Conservation (phyloP, 1,140 invertebrate genomes). For the Condylostylus longicornis region DNA sequence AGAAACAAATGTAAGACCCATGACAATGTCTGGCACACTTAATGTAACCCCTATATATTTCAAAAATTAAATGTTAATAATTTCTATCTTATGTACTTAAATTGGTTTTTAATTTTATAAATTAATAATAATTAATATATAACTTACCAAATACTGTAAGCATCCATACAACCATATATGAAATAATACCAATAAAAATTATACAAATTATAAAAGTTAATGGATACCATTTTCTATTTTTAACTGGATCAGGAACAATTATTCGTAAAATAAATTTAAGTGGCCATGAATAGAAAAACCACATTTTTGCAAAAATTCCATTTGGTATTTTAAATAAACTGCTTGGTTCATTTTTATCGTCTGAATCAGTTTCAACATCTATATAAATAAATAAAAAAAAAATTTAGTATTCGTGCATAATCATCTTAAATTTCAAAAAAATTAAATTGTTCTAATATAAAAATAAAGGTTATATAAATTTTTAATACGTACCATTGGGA, state of each 20-base stretch:
- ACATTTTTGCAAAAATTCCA: slow-evolving; percentile 32
- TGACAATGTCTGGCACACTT: slow-evolving; percentile 66
- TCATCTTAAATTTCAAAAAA: too few species aligned
- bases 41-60: slow-evolving; percentile 57
- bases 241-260: slow-evolving; percentile 62
- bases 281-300: slow-evolving; percentile 59
- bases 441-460: too few species aligned
- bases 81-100: slow-evolving; percentile 1
- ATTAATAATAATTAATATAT: too few species aligned
- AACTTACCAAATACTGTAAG: slow-evolving; percentile 76
- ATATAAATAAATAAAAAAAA: not conserved
- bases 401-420: too few species aligned
- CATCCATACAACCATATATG: slow-evolving; percentile 85
- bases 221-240: slow-evolving; percentile 52
- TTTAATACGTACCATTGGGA: too few species aligned
- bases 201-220: slow-evolving; percentile 76
- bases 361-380: not conserved
- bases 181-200: slow-evolving; percentile 66
- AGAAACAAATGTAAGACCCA: slow-evolving; percentile 78
- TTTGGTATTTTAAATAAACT: slow-evolving; percentile 20
- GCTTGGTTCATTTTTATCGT: slow-evolving; percentile 8
- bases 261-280: slow-evolving; percentile 47
- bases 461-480: too few species aligned
- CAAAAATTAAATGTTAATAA: not conserved
- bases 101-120: too few species aligned